Base-by-base conservation (phyloP, 2,113 vertebrate species). In the Chauna torquata region DNA sequence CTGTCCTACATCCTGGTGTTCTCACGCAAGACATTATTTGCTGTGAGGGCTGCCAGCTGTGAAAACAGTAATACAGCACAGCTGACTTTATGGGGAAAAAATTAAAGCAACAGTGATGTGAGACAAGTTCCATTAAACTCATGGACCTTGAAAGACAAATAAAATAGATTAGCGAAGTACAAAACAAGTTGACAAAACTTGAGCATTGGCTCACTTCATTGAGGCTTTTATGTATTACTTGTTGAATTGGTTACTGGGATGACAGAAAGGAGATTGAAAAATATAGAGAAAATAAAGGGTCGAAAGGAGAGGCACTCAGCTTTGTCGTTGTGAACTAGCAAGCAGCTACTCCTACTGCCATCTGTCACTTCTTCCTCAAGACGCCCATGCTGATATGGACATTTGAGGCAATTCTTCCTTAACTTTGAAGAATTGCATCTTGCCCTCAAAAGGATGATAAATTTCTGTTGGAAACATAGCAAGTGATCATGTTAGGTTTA, bases 51-150 rank as follows among this genome's bases (percentile, higher is more conserved):
- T 88, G 30, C 59, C 86, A 62, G 62, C 65, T 88, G 12, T 65
- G 76, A 70, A 61, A 88, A 62, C n/a, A 34, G 16, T 34, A 57
- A 49, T 74, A 54, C 44, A 54, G 32, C 55, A 69, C 70, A 59
- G 30, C 62, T 71, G 61, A 84, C 36, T 88, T 93, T 16, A 71
- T 47, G 28, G 28, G 49, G 28, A 84, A 91, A 93, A 78, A 76
- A 76, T 83, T 38, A 24, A 90, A 77, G 50, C 58, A 82, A 55
- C 3, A 6, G 68, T 72, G 42, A 72, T 70, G 52, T 57, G 45
- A 89, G 86, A 79, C 52, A 83, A 89, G 50, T 86, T 89, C 75
- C 68, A 90, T 93, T 93, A 96, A 96, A 94, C 47, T 58, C 44
- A 11, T 14, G 34, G 78, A 85, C 90, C 84, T 94, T 89, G 93